Evolutionary conservation across 2,888 invertebrate species (phyloP).

Genomic region (Troglohyphantes excavatus): DNA sequence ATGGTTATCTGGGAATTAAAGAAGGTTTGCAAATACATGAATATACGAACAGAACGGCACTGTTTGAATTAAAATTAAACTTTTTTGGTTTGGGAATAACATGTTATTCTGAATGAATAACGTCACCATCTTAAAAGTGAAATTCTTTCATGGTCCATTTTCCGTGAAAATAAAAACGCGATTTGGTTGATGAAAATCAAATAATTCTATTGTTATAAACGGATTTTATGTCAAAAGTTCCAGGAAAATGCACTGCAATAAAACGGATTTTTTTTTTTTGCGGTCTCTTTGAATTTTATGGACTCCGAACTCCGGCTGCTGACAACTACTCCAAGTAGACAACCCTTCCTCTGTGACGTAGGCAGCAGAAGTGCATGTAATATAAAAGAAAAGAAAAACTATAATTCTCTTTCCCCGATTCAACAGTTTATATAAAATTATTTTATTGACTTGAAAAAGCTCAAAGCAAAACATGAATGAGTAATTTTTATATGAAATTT

Average conservation of each 20-base stretch:
- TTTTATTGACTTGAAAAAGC: conserved; percentile 56
- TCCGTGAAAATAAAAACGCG: too few species aligned
- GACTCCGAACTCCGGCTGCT: conserved; percentile 10
- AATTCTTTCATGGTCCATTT: too few species aligned
- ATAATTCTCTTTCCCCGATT: conserved; percentile 29
- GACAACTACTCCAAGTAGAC: conserved; percentile 47
- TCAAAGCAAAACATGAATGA: conserved; percentile 60
- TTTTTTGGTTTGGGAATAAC: too few species aligned
- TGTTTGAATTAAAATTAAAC: too few species aligned
- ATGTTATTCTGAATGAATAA: too few species aligned
- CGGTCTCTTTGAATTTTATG: not conserved
- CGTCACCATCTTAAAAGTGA: too few species aligned
- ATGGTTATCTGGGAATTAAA: too few species aligned
- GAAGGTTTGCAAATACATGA: too few species aligned
- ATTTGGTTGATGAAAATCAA: too few species aligned
- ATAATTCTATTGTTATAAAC: too few species aligned
- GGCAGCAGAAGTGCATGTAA: conserved; percentile 16
- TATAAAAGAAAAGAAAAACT: conserved; percentile 10
- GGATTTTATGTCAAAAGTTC: not conserved
- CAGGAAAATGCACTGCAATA: not conserved
- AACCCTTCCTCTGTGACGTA: not conserved
- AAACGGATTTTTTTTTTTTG: not conserved
- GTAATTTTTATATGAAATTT: conserved; percentile 62
- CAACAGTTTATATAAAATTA: conserved; percentile 53
- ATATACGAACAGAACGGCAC: too few species aligned